Conservation (phyloP, 1,140 invertebrate genomes). For the Arion vulgaris region DNA sequence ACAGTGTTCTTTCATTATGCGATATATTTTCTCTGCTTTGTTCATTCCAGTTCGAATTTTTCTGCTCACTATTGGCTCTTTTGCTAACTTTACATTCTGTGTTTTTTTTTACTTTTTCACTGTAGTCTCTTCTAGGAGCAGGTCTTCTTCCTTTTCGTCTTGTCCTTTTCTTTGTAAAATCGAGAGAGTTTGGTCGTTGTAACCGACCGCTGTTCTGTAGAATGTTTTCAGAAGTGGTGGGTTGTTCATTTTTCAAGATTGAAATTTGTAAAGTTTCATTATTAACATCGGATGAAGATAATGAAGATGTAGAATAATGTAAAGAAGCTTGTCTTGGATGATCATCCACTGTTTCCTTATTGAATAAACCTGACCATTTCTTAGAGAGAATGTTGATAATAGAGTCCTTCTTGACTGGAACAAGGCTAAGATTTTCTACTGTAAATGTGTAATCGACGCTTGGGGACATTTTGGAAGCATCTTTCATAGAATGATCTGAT, state of each 20-base stretch:
- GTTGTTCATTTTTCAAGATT: background rate
- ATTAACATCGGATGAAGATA: background rate
- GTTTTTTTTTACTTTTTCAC: too few species aligned
- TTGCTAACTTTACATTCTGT: too few species aligned
- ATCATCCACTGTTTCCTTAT: too few species aligned
- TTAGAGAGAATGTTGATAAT: background rate
- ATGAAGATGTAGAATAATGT: background rate
- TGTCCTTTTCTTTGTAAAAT: conserved; percentile 19
- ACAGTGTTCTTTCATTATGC: background rate
- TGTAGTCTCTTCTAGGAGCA: background rate
- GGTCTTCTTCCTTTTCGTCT: background rate
- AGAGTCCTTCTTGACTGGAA: background rate
- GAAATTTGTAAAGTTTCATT: background rate
- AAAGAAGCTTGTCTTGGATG: background rate
- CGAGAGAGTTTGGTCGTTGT: conserved; percentile 4
- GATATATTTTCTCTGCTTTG: background rate
- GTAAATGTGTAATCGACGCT: background rate
- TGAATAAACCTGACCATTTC: background rate
- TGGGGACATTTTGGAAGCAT: background rate
- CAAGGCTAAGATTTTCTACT: background rate
- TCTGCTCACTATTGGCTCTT: too few species aligned
- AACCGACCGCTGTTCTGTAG: background rate
- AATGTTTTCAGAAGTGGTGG: background rate
- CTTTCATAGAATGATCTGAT: too few species aligned
- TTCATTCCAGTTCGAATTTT: background rate